Percentiles rank a stretch among this genome's conserved stretches.
Conservation (phyloP, 2,888 invertebrate genomes). For the Caenorhabditis parvicauda region DNA sequence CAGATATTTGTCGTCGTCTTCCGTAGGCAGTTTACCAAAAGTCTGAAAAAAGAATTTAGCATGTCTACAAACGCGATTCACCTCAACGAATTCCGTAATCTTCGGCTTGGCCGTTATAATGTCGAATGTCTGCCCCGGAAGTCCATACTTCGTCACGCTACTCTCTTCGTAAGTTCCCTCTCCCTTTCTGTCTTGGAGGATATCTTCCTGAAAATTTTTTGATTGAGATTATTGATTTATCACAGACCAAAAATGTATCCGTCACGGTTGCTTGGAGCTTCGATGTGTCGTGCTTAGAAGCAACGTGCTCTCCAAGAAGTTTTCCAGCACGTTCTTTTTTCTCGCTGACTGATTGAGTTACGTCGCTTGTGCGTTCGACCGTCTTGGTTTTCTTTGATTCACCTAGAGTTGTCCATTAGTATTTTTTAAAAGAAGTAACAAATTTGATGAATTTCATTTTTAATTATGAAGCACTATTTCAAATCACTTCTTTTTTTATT, state of each 20-base stretch:
- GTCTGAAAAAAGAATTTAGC: constrained; percentile 41
- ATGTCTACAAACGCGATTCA: too few relatives aligned
- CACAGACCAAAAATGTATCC: constrained; percentile 26
- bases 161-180: constrained; percentile 55
- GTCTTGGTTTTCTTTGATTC: constrained; percentile 52
- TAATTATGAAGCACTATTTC: too few relatives aligned
- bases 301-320: constrained; percentile 46
- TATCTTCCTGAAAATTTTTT: constrained; percentile 47
- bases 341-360: constrained; percentile 49
- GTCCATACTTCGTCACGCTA: constrained; percentile 35
- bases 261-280: constrained; percentile 51
- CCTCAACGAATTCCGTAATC: constrained; percentile 53
- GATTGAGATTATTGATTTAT: not conserved
- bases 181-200: constrained; percentile 49
- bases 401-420: constrained; percentile 9
- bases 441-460: too few relatives aligned
- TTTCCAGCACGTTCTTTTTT: constrained; percentile 55
- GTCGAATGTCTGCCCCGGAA: too few relatives aligned
- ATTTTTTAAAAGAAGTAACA: too few relatives aligned
- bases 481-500: too few relatives aligned
- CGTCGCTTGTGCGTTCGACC: constrained; percentile 51
- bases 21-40: constrained; percentile 42
- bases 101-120: too few relatives aligned
- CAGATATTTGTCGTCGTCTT: constrained; percentile 49
- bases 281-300: constrained; percentile 52